Evolutionary conservation across 2,888 invertebrate species (phyloP), one percentile per base, ranked within the genome.

Genomic region (Elmis aenea): DNA sequence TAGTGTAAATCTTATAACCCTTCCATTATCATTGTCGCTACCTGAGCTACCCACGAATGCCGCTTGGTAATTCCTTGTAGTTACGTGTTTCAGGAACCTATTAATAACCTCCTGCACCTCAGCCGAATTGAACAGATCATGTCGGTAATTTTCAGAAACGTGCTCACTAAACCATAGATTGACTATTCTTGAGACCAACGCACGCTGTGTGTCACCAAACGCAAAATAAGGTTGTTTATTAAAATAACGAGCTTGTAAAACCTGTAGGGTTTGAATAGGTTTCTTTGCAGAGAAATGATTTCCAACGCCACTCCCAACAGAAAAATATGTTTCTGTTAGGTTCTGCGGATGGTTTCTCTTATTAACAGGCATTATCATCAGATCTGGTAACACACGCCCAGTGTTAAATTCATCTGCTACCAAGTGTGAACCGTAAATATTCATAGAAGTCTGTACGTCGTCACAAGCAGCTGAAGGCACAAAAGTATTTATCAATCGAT

Each of bases 71-170:
- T 37, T 11, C 2, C 18, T 6, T 3, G 9, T n/a, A 3, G 11
- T 15, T 9, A 37, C 24, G 9, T 37, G 22, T 13, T 14, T n/a
- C 6, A 37, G n/a, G 14, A 37, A 37, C 8, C 13, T 23, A 8
- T n/a, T 13, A 1, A 37, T 8, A 2, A 37, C 37, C 16, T 23
- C 32, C 10, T 31, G 30, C 5, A 32, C 25, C 9, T 37, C 31
- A 2, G 20, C 22, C n/a, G 31, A 30, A 16, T 37, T 26, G 20
- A 18, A 14, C 10, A 10, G 8, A 18, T 33, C 10, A 5, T 18
- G 11, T 21, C 9, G n/a, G 28, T 5, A 5, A 14, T 3, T 14
- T 18, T 18, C 8, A 5, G 18, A 18, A 5, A 18, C 15, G 5
- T 6, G 2, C 8, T 24, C 13, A 4, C 20, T 5, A 16, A 35